Evolutionary conservation across 2,888 invertebrate species (phyloP).

Genomic region (Steinernema carpocapsae): DNA sequence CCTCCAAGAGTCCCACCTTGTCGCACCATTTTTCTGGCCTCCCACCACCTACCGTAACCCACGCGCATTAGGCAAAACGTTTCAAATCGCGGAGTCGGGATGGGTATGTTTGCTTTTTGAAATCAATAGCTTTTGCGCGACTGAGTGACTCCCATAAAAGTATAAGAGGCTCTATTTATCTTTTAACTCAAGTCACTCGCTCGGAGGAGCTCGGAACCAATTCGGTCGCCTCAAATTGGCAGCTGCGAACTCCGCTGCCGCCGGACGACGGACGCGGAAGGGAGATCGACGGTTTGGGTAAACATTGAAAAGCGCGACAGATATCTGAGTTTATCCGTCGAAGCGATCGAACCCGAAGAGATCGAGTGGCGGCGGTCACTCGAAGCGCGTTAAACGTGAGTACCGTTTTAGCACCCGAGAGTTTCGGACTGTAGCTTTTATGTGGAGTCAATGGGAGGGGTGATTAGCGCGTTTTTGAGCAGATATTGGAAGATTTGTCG

Average conservation of each 20-base stretch:
- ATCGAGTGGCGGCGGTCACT: slow-evolving; percentile 17
- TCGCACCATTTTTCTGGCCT: not conserved
- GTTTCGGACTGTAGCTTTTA: slow-evolving; percentile 21
- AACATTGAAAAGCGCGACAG: slow-evolving; percentile 24
- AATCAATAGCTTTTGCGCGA: slow-evolving; percentile 1
- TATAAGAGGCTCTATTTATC: slow-evolving; percentile 29
- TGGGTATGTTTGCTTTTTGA: slow-evolving; percentile 24
- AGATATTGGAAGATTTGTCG: not conserved
- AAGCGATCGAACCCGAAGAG: not conserved
- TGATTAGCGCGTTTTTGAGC: not conserved
- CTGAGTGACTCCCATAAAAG: slow-evolving; percentile 27
- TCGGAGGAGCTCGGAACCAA: not conserved
- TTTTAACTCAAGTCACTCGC: slow-evolving; percentile 24
- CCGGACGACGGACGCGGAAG: slow-evolving; percentile 25
- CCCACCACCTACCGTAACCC: not conserved
- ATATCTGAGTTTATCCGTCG: slow-evolving; percentile 3
- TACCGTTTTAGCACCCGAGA: slow-evolving; percentile 3
- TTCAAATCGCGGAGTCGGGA: not conserved
- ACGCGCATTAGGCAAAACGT: not conserved
- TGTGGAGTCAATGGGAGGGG: too few relatives aligned
- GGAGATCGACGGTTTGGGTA: slow-evolving; percentile 28
- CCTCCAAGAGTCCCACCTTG: not conserved
- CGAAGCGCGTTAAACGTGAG: slow-evolving; percentile 23
- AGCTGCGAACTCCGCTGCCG: slow-evolving; percentile 28
- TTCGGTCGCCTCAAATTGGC: slow-evolving; percentile 14